Base-by-base conservation (phyloP, 2,888 invertebrate species). In the Drosophila neonasuta region DNA sequence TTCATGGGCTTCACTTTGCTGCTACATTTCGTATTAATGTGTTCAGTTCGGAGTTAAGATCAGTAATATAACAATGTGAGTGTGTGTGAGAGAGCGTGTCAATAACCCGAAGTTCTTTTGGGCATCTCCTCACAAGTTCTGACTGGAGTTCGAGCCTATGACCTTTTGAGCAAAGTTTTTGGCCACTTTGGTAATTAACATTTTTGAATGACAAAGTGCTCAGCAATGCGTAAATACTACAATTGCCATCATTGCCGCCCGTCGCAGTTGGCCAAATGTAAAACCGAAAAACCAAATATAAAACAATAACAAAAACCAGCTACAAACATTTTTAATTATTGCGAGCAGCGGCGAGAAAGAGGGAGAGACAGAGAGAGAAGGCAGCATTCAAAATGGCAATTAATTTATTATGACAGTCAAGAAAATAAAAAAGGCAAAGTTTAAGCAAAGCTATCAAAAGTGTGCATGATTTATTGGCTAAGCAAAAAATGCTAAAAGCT, bases 151-250 rank as follows among this genome's bases (percentile, higher is more conserved):
- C 51, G 60, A 68, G 62, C 74, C 74, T 84, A 42, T 83, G 83
- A 83, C 83, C 83, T 86, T 82, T 86, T 48, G 59, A 49, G 42
- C 55, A 50, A 68, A 66, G 48, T 51, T 64, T 69, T 56, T 65
- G 59, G 63, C 63, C 64, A 56, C 20, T 29, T 57, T 62, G 52
- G 66, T 80, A 83, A 85, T 85, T 85, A 83, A 60, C 54, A 71
- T 73, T 68, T 71, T 58, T 68, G 42, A 76, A 83, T 80, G 82
- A 88, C 88, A 86, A 86, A 82, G 86, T 84, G 82, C 48, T 78
- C 87, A 88, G 71, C 86, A 84, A 87, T 86, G 82, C 87, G 87
- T 87, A 87, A 87, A 87, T 80, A 71, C 71, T 80, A 71, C 71
- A 86, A 81, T 77, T 75, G 75, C 67, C 67, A 72, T 62, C 52